Evolutionary conservation across 2,888 invertebrate genomes (phyloP).

Genomic region (Heliothis peltigera): DNA sequence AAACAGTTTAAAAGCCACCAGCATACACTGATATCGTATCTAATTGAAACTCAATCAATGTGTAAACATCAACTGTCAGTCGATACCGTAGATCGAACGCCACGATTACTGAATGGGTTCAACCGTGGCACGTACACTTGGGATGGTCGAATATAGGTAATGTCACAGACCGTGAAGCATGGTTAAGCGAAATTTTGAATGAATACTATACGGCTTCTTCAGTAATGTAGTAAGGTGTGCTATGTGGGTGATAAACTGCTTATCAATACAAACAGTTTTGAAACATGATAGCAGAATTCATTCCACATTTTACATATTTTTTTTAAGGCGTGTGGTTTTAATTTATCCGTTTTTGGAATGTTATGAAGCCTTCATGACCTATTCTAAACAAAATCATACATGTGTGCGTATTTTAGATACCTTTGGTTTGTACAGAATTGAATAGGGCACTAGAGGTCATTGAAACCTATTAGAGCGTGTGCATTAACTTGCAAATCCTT

Average conservation of each 20-base stretch:
- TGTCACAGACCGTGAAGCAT: neutral
- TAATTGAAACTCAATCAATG: conserved; percentile 32
- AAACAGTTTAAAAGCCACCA: neutral
- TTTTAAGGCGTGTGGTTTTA: neutral
- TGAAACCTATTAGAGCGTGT: conserved; percentile 35
- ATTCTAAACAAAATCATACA: too few species aligned
- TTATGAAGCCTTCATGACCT: too few species aligned
- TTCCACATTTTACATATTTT: neutral
- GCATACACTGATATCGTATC: conserved; percentile 31
- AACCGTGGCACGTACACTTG: conserved; percentile 1
- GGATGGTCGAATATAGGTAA: conserved; percentile 32
- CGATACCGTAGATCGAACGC: conserved; percentile 9
- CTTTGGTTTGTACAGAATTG: neutral
- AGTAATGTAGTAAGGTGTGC: neutral
- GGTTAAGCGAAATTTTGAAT: neutral
- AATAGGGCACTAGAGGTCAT: conserved; percentile 28
- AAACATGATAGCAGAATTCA: neutral
- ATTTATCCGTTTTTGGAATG: neutral
- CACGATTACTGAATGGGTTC: conserved; percentile 34
- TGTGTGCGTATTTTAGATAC: conserved; percentile 5
- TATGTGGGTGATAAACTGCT: neutral
- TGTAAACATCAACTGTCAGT: conserved; percentile 39
- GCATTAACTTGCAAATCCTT: conserved; percentile 55
- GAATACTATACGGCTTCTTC: neutral
- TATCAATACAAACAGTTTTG: conserved; percentile 6